These are phyloP conservation scores for Latrodectus elegans DNA, from an alignment of 2,888 invertebrate genomes.

Conservation along the genomic window DNA sequence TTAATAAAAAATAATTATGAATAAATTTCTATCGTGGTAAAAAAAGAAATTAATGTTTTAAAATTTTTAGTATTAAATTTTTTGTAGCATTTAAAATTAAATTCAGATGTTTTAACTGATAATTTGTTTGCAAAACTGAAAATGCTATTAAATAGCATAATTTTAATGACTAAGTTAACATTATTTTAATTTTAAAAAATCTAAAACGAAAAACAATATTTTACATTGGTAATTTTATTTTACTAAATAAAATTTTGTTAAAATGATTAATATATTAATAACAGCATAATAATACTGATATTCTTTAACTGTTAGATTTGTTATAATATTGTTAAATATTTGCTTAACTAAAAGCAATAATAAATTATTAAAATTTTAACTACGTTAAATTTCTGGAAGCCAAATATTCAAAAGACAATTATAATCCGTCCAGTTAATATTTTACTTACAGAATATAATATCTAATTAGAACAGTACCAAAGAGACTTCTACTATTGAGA, in stretches of 20 bases:
- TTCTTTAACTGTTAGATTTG: background rate
- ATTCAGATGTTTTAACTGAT: too few species aligned
- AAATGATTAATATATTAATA: background rate
- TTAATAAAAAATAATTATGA: too few species aligned
- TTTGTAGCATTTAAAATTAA: too few species aligned
- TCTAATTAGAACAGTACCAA: background rate
- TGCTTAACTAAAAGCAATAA: constrained; percentile 4
- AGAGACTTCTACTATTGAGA: constrained; percentile 1
- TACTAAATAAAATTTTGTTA: background rate
- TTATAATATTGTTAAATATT: too few species aligned
- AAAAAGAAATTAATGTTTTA: too few species aligned
- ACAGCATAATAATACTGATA: background rate
- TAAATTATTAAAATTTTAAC: constrained; percentile 12
- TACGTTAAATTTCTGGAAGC: constrained; percentile 24
- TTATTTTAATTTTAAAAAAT: background rate
- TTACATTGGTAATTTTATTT: background rate
- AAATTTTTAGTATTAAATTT: too few species aligned
- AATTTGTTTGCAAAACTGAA: too few species aligned
- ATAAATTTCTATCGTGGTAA: too few species aligned
- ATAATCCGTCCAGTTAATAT: constrained; percentile 48
- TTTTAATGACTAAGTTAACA: too few species aligned
- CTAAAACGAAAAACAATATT: background rate
- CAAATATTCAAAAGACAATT: constrained; percentile 45
- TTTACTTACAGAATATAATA: background rate
- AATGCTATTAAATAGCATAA: too few species aligned